Evolutionary conservation across 1,140 invertebrate genomes (phyloP), one percentile per base, ranked within the genome.

Genomic region (Drosophila kepulauana): DNA sequence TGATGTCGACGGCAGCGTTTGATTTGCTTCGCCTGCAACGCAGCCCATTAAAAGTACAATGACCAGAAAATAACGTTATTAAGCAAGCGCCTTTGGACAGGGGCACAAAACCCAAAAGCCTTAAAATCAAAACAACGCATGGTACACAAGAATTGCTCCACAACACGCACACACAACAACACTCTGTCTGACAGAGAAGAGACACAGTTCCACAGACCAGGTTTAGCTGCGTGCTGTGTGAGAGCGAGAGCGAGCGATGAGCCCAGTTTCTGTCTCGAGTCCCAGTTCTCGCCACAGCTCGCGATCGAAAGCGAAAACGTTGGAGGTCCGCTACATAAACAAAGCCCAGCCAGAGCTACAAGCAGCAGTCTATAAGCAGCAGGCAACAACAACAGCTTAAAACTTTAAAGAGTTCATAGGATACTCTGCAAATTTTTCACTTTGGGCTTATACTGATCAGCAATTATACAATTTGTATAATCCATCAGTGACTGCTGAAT

Each of bases 11-110:
- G 72, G 58, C 66, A 43, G 74, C 74, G 77, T 87, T 88, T 87
- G 84, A 87, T 87, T 87, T 88, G 84, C 71, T 78, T 69, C 61
- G 59, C 66, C 67, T 75, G 82, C 74, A 66, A 72, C 74, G 61
- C 62, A 89, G 85, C 68, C 86, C 86, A 89, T 89, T 89, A 89
- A 89, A 89, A 89, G 85, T 89, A 89, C 85, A 89, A 89, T 89
- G 85, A 89, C 85, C 81, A 85, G 85, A 89, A 89, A 89, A 89
- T 89, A 89, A 89, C 85, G 85, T 89, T 89, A 89, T 89, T 89
- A 89, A 89, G 81, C 85, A 56, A 78, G 79, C 73, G 57, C 57
- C 74, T 52, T 48, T 41, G 38, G 38, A 49, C 74, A 72, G 78
- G 70, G 75, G 72, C 48, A 69, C 35, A 38, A 38, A 10, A 38